These are phyloP conservation scores for Achroia grisella DNA, from an alignment of 1,140 invertebrate genomes.

Conservation along the genomic window DNA sequence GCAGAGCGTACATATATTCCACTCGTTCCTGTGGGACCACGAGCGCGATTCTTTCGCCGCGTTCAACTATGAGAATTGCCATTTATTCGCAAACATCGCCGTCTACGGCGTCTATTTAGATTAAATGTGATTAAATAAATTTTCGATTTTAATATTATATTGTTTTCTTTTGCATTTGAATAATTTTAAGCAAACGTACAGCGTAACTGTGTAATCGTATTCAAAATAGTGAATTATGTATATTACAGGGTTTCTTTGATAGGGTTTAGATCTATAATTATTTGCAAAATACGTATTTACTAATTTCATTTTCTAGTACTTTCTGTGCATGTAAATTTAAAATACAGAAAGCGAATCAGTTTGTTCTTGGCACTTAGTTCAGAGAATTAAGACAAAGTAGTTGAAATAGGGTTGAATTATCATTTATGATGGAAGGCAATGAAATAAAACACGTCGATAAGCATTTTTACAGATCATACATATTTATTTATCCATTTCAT, in stretches of 20 bases:
- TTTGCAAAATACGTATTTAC: too few species aligned
- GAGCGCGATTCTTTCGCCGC: conserved; percentile 73
- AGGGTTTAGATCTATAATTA: too few species aligned
- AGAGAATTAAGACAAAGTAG: too few species aligned
- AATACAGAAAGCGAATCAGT: too few species aligned
- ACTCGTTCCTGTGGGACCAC: conserved; percentile 76
- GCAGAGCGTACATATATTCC: conserved; percentile 68
- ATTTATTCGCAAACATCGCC: conserved; percentile 72
- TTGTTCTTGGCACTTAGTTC: too few species aligned
- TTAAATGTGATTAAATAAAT: conserved; percentile 16
- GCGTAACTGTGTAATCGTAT: too few species aligned
- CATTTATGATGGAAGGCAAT: background rate
- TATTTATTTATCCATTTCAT: conserved; percentile 72
- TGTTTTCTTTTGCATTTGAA: background rate
- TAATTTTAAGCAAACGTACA: too few species aligned
- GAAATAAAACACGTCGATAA: conserved; percentile 54
- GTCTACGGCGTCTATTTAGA: conserved; percentile 77
- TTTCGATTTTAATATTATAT: background rate
- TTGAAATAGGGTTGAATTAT: background rate
- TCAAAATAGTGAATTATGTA: too few species aligned
- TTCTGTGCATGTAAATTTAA: too few species aligned
- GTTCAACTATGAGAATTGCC: conserved; percentile 71
- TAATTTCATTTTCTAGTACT: too few species aligned
- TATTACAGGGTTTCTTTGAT: too few species aligned
- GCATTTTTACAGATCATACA: conserved; percentile 73